Evolutionary conservation across 2,888 invertebrate genomes (phyloP), one percentile per base, ranked within the genome.

Genomic region (Punctoribates punctum): DNA sequence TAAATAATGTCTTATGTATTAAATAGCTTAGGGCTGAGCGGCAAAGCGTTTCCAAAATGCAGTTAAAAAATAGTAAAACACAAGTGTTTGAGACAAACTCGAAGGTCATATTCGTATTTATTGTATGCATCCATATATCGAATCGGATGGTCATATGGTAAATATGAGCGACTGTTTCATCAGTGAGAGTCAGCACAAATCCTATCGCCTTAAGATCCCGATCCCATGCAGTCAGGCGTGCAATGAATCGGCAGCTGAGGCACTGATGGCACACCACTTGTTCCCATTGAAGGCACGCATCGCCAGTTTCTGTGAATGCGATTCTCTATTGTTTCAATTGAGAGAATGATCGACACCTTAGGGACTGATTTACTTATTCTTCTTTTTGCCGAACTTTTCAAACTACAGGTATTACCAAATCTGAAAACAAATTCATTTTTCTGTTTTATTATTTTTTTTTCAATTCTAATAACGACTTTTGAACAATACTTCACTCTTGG

Each of bases 281-380:
- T 51, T 62, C 62, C 62, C 60, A 57, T 57, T 62, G 62, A 74
- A 38, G 57, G 74, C 60, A 57, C 46, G 60, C 57, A 74, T 62
- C 70, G n/a, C 23, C 13, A 42, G 46, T 23, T 70, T 70, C 23
- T 38, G 2, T 15, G 46, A 65, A 65, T 65, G 65, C 25, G 11
- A 20, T 13, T 27, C 4, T 15, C 70, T 20, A 46, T 70, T 70
- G 70, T 70, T 70, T 70, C 70, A 46, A 23, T 46, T 4, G 20
- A n/a, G 34, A 46, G 38, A 46, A 4, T 70, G 70, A 70, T 70
- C 34, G 46, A 70, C 34, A 65, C 34, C n/a, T 51, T n/a, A 34
- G 27, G 17, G 65, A 25, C 70, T 34, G 46, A 42, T 46, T 17
- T 34, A 13, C 65, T 65, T 9, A 65, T 65, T 65, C 65, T 65